phyloP scores from a whole-genome alignment of 2,113 vertebrate species.

The Stegostoma tigrinum region DNA sequence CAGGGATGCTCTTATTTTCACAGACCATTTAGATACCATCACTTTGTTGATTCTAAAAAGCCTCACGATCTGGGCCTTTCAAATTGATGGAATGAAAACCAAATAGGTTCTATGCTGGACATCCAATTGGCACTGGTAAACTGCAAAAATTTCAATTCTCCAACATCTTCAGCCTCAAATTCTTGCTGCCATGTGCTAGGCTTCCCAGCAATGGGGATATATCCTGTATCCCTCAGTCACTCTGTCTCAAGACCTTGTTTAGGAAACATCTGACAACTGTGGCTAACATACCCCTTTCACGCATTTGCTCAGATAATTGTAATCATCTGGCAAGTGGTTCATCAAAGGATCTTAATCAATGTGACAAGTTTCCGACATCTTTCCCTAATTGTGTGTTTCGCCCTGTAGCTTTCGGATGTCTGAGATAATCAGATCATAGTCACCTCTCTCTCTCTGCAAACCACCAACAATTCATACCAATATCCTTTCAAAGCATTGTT shows the following conservation, averaged over 20 bases:
- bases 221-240: not conserved
- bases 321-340: conserved; percentile 9
- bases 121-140: not conserved
- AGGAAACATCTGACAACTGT: not conserved
- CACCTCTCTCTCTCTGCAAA: not conserved
- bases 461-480: not conserved
- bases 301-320: not conserved
- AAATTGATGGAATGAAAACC: not conserved
- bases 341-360: not conserved
- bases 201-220: not conserved
- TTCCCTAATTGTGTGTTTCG: not conserved
- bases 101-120: not conserved
- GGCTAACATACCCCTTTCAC: not conserved
- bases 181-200: not conserved
- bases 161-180: not conserved
- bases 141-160: not conserved
- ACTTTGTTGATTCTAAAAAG: not conserved
- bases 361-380: conserved; percentile 2
- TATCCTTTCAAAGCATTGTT: not conserved
- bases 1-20: not conserved
- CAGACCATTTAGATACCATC: not conserved
- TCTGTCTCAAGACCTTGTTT: not conserved
- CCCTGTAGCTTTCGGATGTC: not conserved
- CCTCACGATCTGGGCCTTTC: not conserved
- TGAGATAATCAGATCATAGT: not conserved